These are phyloP conservation scores for Tupaia tana DNA, from an alignment of 2,113 vertebrate species.

Conservation along the genomic window DNA sequence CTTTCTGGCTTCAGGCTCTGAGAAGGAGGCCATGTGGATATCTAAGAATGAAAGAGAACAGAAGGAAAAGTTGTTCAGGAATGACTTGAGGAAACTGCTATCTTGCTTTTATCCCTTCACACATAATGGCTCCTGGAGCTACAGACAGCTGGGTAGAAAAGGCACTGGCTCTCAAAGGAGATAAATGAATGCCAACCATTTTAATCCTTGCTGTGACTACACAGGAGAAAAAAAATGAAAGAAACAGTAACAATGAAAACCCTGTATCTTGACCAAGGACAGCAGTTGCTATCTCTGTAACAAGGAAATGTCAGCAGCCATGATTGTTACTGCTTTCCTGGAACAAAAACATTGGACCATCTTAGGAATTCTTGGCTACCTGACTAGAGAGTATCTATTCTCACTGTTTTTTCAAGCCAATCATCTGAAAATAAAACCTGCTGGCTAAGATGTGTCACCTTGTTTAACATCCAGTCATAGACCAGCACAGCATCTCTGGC, in stretches of 20 bases:
- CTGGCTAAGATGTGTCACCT: not conserved
- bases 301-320: not conserved
- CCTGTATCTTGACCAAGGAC: not conserved
- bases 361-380: slow-evolving; percentile 34
- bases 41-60: slow-evolving; percentile 34
- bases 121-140: not conserved
- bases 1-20: not conserved
- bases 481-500: not conserved
- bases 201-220: not conserved
- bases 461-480: not conserved
- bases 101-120: not conserved
- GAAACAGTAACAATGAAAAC: not conserved
- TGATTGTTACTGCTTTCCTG: not conserved
- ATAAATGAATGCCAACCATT: not conserved
- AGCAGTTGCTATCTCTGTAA: not conserved
- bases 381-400: slow-evolving; percentile 31
- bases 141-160: slow-evolving; percentile 25
- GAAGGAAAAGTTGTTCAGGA: slow-evolving; percentile 24
- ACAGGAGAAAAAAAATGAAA: not conserved
- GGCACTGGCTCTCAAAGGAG: not conserved
- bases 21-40: not conserved
- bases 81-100: not conserved
- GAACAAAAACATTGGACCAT: not conserved
- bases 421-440: slow-evolving; percentile 46
- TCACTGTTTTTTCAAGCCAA: not conserved